A percentile compares a stretch with the other conserved stretches of the same genome.
phyloP scores from a whole-genome alignment of 2,797 vertebrate genomes.

The Hyperoplus immaculatus region DNA sequence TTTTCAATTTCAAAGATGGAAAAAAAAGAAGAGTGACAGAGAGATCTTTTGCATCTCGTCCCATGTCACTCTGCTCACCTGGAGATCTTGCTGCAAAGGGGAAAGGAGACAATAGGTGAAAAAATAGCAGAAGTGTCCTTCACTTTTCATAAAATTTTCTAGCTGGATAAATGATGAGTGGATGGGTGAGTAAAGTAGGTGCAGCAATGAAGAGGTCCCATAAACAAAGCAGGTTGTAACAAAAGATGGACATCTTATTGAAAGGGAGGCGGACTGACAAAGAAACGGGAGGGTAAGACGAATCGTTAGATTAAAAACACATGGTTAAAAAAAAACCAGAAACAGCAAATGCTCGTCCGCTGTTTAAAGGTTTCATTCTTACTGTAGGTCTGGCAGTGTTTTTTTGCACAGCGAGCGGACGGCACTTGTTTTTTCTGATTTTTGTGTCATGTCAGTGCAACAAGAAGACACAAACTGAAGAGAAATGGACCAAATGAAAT shows the following conservation, averaged over 20 bases:
- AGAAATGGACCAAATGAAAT: constrained; percentile 1
- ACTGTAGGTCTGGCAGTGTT: constrained; percentile 5
- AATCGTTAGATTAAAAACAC: constrained; percentile 22
- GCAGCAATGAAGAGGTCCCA: constrained; percentile 30
- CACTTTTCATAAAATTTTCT: constrained; percentile 1
- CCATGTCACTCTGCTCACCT: constrained; percentile 79
- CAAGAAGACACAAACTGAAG: constrained; percentile 7
- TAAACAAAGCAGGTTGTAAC: constrained; percentile 33
- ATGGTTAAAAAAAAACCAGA: constrained; percentile 51
- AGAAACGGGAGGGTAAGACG: constrained; percentile 41
- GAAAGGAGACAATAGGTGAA: constrained; percentile 59
- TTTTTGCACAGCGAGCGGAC: constrained; percentile 45
- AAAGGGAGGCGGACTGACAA: constrained; percentile 38
- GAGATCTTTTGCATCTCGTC: constrained; percentile 59
- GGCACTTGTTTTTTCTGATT: constrained; percentile 67
- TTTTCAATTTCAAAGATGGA: constrained; percentile 16
- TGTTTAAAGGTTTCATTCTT: neutral
- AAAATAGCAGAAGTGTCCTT: neutral
- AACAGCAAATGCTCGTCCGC: constrained; percentile 66
- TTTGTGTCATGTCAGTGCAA: constrained; percentile 33
- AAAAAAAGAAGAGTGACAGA: constrained; percentile 51
- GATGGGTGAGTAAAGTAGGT: constrained; percentile 28
- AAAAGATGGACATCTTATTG: constrained; percentile 23
- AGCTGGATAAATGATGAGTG: constrained; percentile 28
- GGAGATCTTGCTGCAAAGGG: constrained; percentile 83